Base-by-base conservation (phyloP, 2,797 vertebrate genomes). In the Rhinatrema bivittatum region DNA sequence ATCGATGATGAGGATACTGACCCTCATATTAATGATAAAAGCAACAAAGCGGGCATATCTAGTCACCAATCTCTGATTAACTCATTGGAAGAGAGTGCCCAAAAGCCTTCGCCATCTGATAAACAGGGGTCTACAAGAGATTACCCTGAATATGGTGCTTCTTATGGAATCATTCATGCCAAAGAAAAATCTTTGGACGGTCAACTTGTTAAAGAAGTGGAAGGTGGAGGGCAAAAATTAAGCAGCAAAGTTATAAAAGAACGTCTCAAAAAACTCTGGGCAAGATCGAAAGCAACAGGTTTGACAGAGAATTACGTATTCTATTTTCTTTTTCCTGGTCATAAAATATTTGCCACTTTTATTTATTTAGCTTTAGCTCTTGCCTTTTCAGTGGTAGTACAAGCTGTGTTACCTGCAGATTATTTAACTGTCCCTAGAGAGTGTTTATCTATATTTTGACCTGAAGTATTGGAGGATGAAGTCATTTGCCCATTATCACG, bases 201-300 rank as follows among this genome's bases (percentile, higher is more conserved):
- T 34, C 16, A 28, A 7, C 25, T 38, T 31, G 26, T 31, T 12
- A 25, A 36, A 14, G 45, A 20, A 12, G 28, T 58, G 43, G 25
- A 23, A n/a, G n/a, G n/a, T n/a, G n/a, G n/a, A n/a, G n/a, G n/a
- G 40, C 61, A 52, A 23, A 53, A 40, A 27, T 42, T 33, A 58
- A 62, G 22, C 15, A 35, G 29, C 20, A 32, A 36, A 19, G 38
- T 16, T 10, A 16, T 29, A 26, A 25, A 50, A 33, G 65, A 72
- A 20, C 51, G 36, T 4, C 52, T 50, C 42, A 65, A 58, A 24
- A 42, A 44, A n/a, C 15, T 71, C 26, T 55, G 49, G 62, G 42
- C 33, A 32, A 35, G 39, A 30, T 58, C 52, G 42, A 32, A 46
- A 44, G 41, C 7, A 10, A 62, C 77, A 87, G 86, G 86, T 87